Percentiles rank a stretch among this genome's conserved stretches.
phyloP scores from a whole-genome alignment of 35 echinoderm and acorn worm species.

The Ptychodera flava region DNA sequence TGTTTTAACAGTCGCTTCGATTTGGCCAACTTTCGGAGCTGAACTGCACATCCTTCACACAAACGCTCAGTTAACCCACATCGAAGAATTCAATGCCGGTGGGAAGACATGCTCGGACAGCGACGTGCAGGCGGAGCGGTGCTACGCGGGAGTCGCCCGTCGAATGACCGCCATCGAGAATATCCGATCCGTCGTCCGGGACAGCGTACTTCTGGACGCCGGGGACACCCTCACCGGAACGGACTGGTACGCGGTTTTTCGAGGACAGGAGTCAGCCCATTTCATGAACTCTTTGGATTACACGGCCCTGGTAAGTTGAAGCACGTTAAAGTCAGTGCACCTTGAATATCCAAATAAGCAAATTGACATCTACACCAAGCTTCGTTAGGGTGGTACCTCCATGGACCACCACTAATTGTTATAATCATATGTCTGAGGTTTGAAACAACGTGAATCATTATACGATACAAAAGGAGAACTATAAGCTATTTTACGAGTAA shows the following conservation, averaged over 20 bases:
- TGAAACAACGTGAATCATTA: no score
- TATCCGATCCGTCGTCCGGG: slow-evolving; percentile 24
- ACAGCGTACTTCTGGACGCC: slow-evolving; percentile 67
- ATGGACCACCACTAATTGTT: no score
- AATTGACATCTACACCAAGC: no score
- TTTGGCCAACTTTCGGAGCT: no score
- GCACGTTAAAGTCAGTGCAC: no score
- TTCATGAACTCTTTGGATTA: slow-evolving; percentile 77
- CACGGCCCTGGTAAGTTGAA: slow-evolving; percentile 77
- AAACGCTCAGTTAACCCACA: slow-evolving; percentile 70
- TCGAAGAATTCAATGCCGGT: slow-evolving; percentile 43
- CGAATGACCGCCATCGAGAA: slow-evolving; percentile 40
- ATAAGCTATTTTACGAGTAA: no score
- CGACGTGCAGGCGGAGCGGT: background rate
- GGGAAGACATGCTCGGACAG: slow-evolving; percentile 47
- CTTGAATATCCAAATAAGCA: no score
- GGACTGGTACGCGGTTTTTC: slow-evolving; percentile 74
- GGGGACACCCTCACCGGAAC: slow-evolving; percentile 85
- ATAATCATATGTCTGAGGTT: no score
- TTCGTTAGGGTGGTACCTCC: no score
- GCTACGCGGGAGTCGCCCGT: slow-evolving; percentile 62
- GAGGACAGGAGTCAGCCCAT: slow-evolving; percentile 60
- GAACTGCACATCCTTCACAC: slow-evolving; percentile 85
- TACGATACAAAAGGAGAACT: no score
- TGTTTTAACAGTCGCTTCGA: no score